Percentiles rank a stretch among this genome's conserved stretches.
Conservation (phyloP, 2,797 vertebrate genomes). For the Mico argentatus region DNA sequence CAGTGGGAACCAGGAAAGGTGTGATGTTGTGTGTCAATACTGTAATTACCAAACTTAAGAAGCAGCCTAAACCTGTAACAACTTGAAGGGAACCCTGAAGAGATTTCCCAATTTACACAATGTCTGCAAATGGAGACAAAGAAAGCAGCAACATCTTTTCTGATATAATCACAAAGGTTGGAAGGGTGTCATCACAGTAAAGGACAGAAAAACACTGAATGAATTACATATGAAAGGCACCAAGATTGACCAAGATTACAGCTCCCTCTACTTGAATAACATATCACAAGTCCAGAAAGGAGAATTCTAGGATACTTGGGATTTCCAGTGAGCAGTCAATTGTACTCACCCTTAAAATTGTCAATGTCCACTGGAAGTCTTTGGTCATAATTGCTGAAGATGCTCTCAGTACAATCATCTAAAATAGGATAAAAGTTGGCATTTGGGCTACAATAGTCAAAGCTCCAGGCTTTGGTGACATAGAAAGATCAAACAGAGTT, state of each 20-base stretch:
- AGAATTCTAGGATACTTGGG: conserved; percentile 92
- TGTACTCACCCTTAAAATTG: conserved; percentile 91
- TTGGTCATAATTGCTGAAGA: conserved; percentile 92
- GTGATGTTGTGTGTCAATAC: conserved; percentile 90
- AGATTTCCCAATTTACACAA: conserved; percentile 92
- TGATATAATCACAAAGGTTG: conserved; percentile 92
- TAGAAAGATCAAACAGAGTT: conserved; percentile 93
- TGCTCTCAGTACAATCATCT: conserved; percentile 91
- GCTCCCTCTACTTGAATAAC: conserved; percentile 93
- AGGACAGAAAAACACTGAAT: conserved; percentile 93
- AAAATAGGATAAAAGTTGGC: conserved; percentile 92
- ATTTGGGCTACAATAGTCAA: conserved; percentile 93
- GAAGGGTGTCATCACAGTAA: conserved; percentile 91
- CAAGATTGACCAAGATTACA: conserved; percentile 92
- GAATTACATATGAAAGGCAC: conserved; percentile 92
- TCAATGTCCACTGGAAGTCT: conserved; percentile 91
- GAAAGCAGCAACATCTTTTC: conserved; percentile 92
- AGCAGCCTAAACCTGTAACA: conserved; percentile 90
- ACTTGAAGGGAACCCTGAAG: conserved; percentile 86
- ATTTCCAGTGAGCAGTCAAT: conserved; percentile 92
- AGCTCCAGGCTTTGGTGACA: conserved; percentile 92
- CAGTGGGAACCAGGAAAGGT: conserved; percentile 91
- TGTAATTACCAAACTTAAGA: conserved; percentile 89
- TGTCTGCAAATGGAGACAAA: conserved; percentile 92
- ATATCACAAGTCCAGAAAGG: conserved; percentile 91